Conservation (phyloP, 1,140 invertebrate genomes). For the Aphidius ervi region DNA sequence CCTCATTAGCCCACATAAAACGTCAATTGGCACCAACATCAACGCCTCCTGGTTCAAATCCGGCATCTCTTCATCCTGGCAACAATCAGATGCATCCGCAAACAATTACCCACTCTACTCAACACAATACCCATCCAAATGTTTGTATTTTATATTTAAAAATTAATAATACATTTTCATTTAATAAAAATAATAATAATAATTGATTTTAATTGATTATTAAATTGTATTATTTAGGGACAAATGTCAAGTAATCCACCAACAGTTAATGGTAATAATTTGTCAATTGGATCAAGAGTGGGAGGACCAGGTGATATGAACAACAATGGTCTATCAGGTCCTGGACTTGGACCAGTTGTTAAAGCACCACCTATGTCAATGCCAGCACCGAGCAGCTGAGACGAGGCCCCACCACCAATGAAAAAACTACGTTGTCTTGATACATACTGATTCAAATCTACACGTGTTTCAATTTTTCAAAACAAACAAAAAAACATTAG, state of each 20-base stretch:
- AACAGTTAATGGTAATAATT: constrained; percentile 44
- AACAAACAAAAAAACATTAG: neutral
- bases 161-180: no score
- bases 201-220: neutral
- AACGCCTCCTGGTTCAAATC: constrained; percentile 38
- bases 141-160: constrained; percentile 33
- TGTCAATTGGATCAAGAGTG: constrained; percentile 37
- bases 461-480: neutral
- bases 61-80: constrained; percentile 37
- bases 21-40: constrained; percentile 65
- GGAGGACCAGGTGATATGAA: constrained; percentile 50
- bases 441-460: constrained; percentile 37
- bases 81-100: constrained; percentile 47
- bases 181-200: neutral
- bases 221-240: constrained; percentile 37
- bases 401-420: constrained; percentile 46
- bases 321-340: constrained; percentile 50
- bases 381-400: constrained; percentile 52
- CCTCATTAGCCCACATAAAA: constrained; percentile 77
- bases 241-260: constrained; percentile 45
- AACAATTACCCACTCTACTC: constrained; percentile 42
- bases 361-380: constrained; percentile 50
- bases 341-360: constrained; percentile 47
- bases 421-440: constrained; percentile 52
- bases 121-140: constrained; percentile 47